Evolutionary conservation across 2,888 invertebrate genomes (phyloP).

Genomic region (Octonoba sinensis): DNA sequence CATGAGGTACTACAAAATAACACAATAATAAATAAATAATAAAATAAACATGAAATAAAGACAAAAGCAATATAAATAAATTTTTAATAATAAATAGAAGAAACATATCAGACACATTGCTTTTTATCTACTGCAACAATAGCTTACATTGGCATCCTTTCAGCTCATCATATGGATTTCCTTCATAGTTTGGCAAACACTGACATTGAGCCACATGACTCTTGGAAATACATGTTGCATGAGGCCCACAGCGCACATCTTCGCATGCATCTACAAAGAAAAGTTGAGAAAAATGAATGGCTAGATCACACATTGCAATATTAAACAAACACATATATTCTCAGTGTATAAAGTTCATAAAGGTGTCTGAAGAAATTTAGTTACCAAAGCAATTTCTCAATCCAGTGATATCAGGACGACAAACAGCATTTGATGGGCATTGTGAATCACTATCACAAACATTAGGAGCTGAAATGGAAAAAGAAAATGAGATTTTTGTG

Average conservation of each 20-base stretch:
- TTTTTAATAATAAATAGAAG: neutral
- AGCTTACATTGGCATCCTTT: slow-evolving; percentile 66
- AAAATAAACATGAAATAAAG: neutral
- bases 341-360: neutral
- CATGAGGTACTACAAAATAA: slow-evolving; percentile 60
- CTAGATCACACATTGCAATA: neutral
- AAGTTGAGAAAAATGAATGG: neutral
- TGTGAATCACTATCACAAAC: slow-evolving; percentile 64
- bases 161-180: slow-evolving; percentile 73
- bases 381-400: slow-evolving; percentile 62
- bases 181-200: slow-evolving; percentile 85
- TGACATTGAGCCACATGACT: slow-evolving; percentile 75
- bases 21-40: slow-evolving; percentile 5
- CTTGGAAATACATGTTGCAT: slow-evolving; percentile 60
- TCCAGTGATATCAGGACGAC: slow-evolving; percentile 56
- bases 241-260: slow-evolving; percentile 66
- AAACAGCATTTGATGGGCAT: slow-evolving; percentile 65
- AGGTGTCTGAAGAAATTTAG: neutral
- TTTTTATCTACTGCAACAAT: slow-evolving; percentile 28
- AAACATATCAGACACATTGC: neutral
- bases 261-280: slow-evolving; percentile 65
- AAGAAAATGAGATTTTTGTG: too few species aligned
- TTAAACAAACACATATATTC: neutral
- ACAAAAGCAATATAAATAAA: neutral
- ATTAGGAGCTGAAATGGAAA: slow-evolving; percentile 44